Conservation (phyloP, 53 echinoderm and acorn worm genomes). For the Echinarachnius parma region DNA sequence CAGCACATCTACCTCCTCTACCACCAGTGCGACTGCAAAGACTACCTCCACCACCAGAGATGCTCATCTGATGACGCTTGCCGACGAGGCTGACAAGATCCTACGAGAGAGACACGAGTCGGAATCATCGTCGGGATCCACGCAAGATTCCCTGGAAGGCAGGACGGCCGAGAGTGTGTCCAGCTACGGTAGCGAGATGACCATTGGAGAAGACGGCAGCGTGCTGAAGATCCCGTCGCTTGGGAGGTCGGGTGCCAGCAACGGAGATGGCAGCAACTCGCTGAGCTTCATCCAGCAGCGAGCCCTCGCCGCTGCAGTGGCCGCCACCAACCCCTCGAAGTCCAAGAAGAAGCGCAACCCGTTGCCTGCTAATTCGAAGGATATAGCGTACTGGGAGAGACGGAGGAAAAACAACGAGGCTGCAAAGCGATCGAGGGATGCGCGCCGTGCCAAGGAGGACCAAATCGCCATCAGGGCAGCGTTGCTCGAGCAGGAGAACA, state of each 20-base stretch:
- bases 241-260: neutral
- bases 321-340: conserved; percentile 39
- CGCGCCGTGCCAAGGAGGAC: conserved; percentile 92
- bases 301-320: conserved; percentile 36
- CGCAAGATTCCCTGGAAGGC: conserved; percentile 4
- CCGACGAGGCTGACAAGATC: conserved; percentile 91
- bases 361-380: conserved; percentile 69
- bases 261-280: conserved; percentile 7
- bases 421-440: conserved; percentile 88
- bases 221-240: conserved; percentile 24
- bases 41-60: conserved; percentile 46
- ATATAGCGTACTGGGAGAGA: conserved; percentile 88
- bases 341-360: conserved; percentile 61
- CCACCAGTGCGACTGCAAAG: conserved; percentile 20
- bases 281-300: conserved; percentile 28
- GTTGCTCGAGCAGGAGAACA: conserved; percentile 91
- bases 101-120: conserved; percentile 54
- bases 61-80: conserved; percentile 87
- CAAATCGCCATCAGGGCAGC: conserved; percentile 95
- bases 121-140: conserved; percentile 15
- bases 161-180: conserved; percentile 35
- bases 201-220: neutral
- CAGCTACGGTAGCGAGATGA: conserved; percentile 19
- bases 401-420: conserved; percentile 97
- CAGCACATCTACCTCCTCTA: neutral